Percentiles rank a stretch among this genome's conserved stretches.
phyloP scores from a whole-genome alignment of 2,797 vertebrate genomes.

The Momotus momota region DNA sequence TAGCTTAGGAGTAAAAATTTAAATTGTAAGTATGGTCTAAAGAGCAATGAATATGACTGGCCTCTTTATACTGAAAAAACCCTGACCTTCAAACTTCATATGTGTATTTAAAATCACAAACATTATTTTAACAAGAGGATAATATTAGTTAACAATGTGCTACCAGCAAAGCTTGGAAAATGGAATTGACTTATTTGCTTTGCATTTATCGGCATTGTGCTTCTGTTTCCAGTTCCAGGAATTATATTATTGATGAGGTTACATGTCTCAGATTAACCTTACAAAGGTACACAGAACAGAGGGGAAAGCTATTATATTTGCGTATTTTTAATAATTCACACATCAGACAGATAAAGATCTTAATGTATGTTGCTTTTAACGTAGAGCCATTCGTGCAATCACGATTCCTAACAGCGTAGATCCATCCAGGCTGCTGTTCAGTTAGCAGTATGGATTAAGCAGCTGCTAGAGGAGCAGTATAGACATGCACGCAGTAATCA shows the following conservation, averaged over 20 bases:
- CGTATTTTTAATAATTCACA: neutral
- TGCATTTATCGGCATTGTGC: neutral
- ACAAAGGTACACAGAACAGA: accelerated
- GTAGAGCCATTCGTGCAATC: neutral
- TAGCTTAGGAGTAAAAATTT: neutral
- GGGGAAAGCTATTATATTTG: accelerated
- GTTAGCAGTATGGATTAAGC: neutral
- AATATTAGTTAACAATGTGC: neutral
- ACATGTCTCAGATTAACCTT: neutral
- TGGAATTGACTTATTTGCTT: neutral
- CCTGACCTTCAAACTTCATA: neutral
- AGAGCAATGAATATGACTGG: neutral
- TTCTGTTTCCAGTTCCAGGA: neutral
- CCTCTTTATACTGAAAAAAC: neutral
- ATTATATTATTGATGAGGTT: neutral
- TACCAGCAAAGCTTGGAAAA: neutral
- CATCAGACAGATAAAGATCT: neutral
- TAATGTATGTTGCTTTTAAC: neutral
- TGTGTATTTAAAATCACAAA: neutral
- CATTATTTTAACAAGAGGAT: neutral
- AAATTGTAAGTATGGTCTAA: neutral
- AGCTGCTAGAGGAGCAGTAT: neutral
- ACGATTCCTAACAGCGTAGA: neutral
- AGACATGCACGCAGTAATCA: neutral
- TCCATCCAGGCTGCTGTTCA: neutral